Base-by-base conservation (phyloP, 1,140 invertebrate genomes). In the Procambarus virginalis region DNA sequence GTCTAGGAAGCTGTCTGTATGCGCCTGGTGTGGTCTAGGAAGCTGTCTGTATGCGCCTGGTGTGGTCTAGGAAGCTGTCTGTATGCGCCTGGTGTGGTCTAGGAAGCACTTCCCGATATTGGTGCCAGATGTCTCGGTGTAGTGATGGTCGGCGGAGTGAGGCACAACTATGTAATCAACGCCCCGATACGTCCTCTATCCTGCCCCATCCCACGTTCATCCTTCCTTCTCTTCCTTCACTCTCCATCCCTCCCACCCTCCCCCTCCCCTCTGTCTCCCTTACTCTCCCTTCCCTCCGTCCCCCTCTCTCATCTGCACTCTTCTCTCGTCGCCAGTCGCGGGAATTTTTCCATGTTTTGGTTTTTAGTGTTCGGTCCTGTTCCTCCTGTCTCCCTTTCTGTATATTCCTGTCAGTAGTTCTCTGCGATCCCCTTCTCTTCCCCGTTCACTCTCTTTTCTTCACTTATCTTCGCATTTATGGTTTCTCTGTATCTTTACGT, bases 91-190 rank as follows among this genome's bases (percentile, higher is more conserved):
- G 12, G 60, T 17, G 12, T 20, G 60, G 60, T 17, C 60, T 64
- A 64, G 60, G 20, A 64, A 64, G 60, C 60, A 64, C 60, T 64
- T 64, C 60, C 60, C 12, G 60, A 64, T 64, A 64, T 64, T 64
- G 68, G 68, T 73, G 68, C 22, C 10, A 34, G 68, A 73, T 73
- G 68, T 73, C 68, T 34, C 68, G n/a, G 68, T 73, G 68, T 73
- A n/a, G n/a, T 73, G 68, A 73, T 73, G 68, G 68, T 34, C 68
- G 68, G 5, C n/a, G 2, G 22, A 34, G n/a, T 73, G n/a, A 73
- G n/a, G 68, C 22, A 73, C 68, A 73, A 73, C 68, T 73, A 34
- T 73, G 68, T 73, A 73, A 34, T 73, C 68, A 73, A 73, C 68
- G 22, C 68, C n/a, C 68, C 68, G 6, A 73, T 34, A 9, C 14